Conservation (phyloP, 2,797 vertebrate genomes). For the Eleutherodactylus coqui region DNA sequence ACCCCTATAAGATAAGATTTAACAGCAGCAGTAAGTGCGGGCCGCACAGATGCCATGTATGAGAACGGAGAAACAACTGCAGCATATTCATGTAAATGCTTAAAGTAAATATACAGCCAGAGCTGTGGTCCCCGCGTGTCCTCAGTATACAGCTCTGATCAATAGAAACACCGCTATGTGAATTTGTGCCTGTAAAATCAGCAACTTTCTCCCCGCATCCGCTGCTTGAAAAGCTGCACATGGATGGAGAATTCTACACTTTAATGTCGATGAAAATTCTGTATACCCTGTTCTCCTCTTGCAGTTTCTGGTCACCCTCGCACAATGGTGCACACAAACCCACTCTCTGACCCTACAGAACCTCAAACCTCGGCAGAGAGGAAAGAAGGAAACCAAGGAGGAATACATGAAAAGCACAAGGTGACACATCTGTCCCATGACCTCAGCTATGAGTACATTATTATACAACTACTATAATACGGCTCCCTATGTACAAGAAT, state of each 20-base stretch:
- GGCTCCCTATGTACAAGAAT: not conserved
- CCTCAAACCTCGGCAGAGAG: conserved; percentile 94
- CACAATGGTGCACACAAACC: conserved; percentile 98
- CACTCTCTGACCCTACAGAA: conserved; percentile 98
- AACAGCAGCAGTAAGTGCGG: too few relatives aligned
- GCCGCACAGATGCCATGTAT: too few relatives aligned
- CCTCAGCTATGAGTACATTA: too few relatives aligned
- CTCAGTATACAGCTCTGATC: not conserved
- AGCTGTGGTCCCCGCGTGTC: not conserved
- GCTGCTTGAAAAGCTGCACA: too few relatives aligned
- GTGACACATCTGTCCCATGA: too few relatives aligned
- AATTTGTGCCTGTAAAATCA: not conserved
- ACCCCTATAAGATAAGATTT: too few relatives aligned
- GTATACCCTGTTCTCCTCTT: conserved; percentile 12
- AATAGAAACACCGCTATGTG: not conserved
- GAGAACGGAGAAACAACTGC: too few relatives aligned
- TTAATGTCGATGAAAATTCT: too few relatives aligned
- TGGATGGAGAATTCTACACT: too few relatives aligned
- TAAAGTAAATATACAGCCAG: not conserved
- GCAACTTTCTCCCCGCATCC: not conserved
- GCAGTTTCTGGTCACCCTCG: conserved; percentile 92
- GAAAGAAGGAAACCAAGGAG: conserved; percentile 97
- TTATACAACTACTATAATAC: not conserved
- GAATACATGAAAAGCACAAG: conserved; percentile 97
- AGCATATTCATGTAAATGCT: too few relatives aligned